These are phyloP conservation scores for Cylindroiulus punctatus DNA, from an alignment of 2,888 invertebrate species.

Conservation along the genomic window DNA sequence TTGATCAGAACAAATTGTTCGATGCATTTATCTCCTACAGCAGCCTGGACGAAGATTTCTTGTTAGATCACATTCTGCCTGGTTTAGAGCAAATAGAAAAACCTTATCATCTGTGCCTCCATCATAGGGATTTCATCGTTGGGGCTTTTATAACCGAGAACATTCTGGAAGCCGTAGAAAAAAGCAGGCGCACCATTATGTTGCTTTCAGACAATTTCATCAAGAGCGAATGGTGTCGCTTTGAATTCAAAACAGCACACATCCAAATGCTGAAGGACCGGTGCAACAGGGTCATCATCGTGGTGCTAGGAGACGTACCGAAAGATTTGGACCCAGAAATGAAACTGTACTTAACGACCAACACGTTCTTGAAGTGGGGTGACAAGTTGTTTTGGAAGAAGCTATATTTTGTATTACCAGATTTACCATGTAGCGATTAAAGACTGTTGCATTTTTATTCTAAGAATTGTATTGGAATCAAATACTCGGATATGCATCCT, in stretches of 20 bases:
- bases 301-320: conserved; percentile 63
- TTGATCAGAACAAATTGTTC: conserved; percentile 59
- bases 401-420: conserved; percentile 61
- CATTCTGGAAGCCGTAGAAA: conserved; percentile 61
- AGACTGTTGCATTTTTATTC: too few species aligned
- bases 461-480: too few species aligned
- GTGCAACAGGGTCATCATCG: conserved; percentile 62
- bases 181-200: conserved; percentile 61
- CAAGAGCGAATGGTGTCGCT: conserved; percentile 62
- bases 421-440: background rate
- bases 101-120: conserved; percentile 60
- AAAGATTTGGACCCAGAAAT: conserved; percentile 61
- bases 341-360: conserved; percentile 61
- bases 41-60: conserved; percentile 60
- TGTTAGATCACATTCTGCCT: conserved; percentile 60
- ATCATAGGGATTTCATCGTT: conserved; percentile 62
- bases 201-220: conserved; percentile 61
- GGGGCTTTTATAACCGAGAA: conserved; percentile 62
- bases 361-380: conserved; percentile 61
- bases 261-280: conserved; percentile 61
- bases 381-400: conserved; percentile 62
- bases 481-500: too few species aligned
- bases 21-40: conserved; percentile 63
- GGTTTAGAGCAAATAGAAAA: conserved; percentile 60
- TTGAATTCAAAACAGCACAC: conserved; percentile 61